Conservation (phyloP, 2,113 vertebrate genomes). For the Grus americana region DNA sequence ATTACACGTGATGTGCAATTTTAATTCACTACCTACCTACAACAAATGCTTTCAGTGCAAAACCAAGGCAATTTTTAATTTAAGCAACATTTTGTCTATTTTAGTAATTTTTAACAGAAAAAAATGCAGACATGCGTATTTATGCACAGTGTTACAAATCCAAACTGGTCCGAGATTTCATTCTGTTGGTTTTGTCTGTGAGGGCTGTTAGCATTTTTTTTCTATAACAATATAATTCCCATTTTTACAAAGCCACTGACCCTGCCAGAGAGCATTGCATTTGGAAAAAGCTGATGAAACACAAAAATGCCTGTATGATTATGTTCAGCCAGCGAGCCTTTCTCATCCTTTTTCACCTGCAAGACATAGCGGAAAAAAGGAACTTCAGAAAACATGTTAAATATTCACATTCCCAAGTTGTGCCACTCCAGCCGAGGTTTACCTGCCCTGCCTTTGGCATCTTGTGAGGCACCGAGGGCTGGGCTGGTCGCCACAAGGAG, state of each 20-base stretch:
- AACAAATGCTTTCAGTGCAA: background rate
- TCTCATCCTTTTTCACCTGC: background rate
- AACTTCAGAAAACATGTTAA: background rate
- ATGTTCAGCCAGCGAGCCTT: background rate
- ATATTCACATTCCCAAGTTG: accelerated
- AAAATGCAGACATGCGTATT: background rate
- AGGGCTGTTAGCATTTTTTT: background rate
- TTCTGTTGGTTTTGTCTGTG: background rate
- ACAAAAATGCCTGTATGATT: background rate
- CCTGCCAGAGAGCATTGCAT: background rate
- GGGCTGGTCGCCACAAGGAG: background rate
- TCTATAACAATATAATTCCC: background rate
- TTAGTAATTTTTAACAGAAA: background rate
- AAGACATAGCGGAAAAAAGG: background rate
- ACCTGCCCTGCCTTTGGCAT: background rate
- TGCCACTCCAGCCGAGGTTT: background rate
- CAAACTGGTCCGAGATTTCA: background rate
- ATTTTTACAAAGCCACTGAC: background rate
- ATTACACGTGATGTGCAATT: background rate
- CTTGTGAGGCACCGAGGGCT: background rate
- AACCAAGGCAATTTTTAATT: background rate
- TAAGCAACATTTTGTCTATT: background rate
- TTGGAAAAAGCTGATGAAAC: background rate
- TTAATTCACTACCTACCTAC: background rate
- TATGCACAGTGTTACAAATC: background rate